phyloP scores from a whole-genome alignment of 2,113 vertebrate species.

The Engystomops pustulosus region DNA sequence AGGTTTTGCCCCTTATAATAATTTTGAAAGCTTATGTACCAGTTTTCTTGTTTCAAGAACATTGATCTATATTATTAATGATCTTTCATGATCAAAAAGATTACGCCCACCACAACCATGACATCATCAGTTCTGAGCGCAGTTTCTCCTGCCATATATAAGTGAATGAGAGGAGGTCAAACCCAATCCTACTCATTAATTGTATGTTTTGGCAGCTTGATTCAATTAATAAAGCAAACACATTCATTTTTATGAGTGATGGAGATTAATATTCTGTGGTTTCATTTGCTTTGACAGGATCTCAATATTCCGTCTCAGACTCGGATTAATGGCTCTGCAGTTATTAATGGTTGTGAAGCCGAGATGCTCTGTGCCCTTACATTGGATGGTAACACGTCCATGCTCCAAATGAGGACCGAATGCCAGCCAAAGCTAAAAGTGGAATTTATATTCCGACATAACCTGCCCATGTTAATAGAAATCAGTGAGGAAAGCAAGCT shows the following conservation, averaged over 20 bases:
- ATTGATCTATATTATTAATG: slow-evolving; percentile 4
- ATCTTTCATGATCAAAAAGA: neutral
- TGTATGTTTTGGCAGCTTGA: neutral
- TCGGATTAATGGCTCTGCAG: slow-evolving; percentile 72
- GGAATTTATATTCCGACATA: slow-evolving; percentile 70
- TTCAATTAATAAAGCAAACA: slow-evolving; percentile 27
- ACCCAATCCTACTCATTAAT: neutral
- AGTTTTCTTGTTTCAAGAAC: neutral
- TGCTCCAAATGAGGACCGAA: slow-evolving; percentile 67
- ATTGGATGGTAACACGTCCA: slow-evolving; percentile 62
- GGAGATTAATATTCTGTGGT: slow-evolving; percentile 13
- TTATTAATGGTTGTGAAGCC: slow-evolving; percentile 65
- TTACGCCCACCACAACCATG: slow-evolving; percentile 5
- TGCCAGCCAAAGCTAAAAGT: slow-evolving; percentile 68
- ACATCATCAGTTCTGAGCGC: neutral
- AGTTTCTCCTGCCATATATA: neutral
- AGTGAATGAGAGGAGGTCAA: neutral
- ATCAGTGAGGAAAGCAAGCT: slow-evolving; percentile 70
- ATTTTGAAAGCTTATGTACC: neutral
- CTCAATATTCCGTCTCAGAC: slow-evolving; percentile 64
- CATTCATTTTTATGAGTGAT: slow-evolving; percentile 41
- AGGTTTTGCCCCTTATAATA: neutral
- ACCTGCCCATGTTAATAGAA: slow-evolving; percentile 63
- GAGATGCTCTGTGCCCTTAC: slow-evolving; percentile 63
- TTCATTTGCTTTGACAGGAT: slow-evolving; percentile 55